A percentile compares a stretch with the other conserved stretches of the same genome.
Evolutionary conservation across 2,888 invertebrate species (phyloP).

Genomic region (Apoda limacodes): DNA sequence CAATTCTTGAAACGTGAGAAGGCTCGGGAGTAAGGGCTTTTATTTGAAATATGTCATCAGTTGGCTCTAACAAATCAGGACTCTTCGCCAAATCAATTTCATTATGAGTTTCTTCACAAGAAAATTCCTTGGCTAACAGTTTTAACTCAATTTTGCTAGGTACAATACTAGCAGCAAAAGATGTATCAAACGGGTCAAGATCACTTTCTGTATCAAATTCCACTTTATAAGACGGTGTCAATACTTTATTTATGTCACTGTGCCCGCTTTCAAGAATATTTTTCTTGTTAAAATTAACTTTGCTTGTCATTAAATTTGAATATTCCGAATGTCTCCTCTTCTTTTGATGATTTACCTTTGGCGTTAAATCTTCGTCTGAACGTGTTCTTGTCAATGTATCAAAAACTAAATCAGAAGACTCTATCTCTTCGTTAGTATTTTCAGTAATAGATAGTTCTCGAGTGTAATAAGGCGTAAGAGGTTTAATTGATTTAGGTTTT

Average conservation of each 20-base stretch:
- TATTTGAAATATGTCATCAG: slow-evolving; percentile 69
- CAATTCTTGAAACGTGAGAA: slow-evolving; percentile 30
- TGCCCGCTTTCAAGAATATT: slow-evolving; percentile 45
- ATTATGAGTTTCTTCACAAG: slow-evolving; percentile 55
- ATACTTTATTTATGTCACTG: slow-evolving; percentile 69
- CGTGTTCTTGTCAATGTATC: slow-evolving; percentile 66
- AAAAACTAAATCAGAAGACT: slow-evolving; percentile 77
- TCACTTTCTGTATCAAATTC: slow-evolving; percentile 48
- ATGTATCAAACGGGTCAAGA: slow-evolving; percentile 89
- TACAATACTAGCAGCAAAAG: slow-evolving; percentile 79
- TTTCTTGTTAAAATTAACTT: slow-evolving; percentile 33
- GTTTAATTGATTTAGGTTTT: slow-evolving; percentile 76
- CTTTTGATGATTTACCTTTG: slow-evolving; percentile 45
- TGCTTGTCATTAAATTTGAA: slow-evolving; percentile 32
- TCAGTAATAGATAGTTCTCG: slow-evolving; percentile 71
- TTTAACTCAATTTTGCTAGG: slow-evolving; percentile 85
- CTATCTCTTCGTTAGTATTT: slow-evolving; percentile 62
- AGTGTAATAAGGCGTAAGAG: slow-evolving; percentile 85
- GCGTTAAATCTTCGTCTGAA: slow-evolving; percentile 75
- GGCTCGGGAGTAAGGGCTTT: slow-evolving; percentile 81
- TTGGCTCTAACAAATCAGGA: slow-evolving; percentile 59
- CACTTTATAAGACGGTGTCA: slow-evolving; percentile 67
- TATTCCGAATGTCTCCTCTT: slow-evolving; percentile 67
- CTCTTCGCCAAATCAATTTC: slow-evolving; percentile 36
- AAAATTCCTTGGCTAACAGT: slow-evolving; percentile 80